A percentile compares a stretch with the other conserved stretches of the same genome.
These are phyloP conservation scores for Goniozus legneri DNA, from an alignment of 1,140 invertebrate genomes.

Conservation along the genomic window DNA sequence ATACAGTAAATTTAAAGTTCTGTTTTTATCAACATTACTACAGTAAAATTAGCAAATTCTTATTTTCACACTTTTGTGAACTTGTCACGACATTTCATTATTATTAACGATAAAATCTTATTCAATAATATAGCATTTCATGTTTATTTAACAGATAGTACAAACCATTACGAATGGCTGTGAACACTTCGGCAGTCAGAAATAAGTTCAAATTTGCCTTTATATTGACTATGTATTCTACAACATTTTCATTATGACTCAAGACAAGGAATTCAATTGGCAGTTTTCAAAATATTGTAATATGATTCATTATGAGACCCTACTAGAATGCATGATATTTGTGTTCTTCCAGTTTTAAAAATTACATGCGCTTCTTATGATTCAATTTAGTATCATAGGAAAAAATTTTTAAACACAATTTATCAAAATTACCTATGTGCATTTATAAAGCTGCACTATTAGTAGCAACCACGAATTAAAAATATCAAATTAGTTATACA, in stretches of 20 bases:
- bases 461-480: conserved; percentile 3
- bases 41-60: background rate
- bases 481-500: conserved; percentile 4
- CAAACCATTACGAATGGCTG: conserved; percentile 29
- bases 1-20: background rate
- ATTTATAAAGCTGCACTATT: background rate
- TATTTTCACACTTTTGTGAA: background rate
- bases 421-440: background rate
- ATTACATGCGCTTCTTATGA: no score
- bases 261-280: background rate
- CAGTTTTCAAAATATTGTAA: background rate
- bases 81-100: background rate
- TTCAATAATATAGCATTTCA: conserved; percentile 6
- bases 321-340: conserved; percentile 8
- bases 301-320: background rate
- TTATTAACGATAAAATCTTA: background rate
- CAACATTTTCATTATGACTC: background rate
- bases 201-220: conserved; percentile 18
- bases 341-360: no score
- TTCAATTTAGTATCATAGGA: background rate
- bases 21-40: background rate
- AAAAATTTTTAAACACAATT: background rate
- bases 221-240: background rate
- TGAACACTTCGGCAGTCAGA: conserved; percentile 51
- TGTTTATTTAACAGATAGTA: conserved; percentile 29